Base-by-base conservation (phyloP, 1,140 invertebrate genomes). In the Micrasema longulum region DNA sequence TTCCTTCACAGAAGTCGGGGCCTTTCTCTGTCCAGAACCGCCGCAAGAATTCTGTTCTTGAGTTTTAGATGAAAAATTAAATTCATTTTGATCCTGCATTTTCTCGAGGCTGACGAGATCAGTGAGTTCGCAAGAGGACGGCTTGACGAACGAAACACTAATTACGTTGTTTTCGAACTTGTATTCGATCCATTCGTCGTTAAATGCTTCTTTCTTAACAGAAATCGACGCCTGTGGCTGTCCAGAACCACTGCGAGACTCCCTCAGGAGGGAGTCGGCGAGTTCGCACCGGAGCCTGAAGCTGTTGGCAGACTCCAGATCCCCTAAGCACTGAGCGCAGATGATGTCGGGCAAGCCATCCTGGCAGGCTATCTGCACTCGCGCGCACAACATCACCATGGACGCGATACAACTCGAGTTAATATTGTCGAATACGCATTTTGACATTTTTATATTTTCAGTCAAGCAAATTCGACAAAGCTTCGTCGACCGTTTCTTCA, bases 331-430 rank as follows among this genome's bases (percentile, higher is more conserved):
- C 2, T 31, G 22, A 10, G 23, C 55, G 52, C 67, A 69, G 22
- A 69, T 69, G 36, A 60, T 20, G n/a, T 23, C 36, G 9, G 67
- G 67, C 11, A 69, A 38, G 11, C 67, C 52, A 43, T 69, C 67
- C 4, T 26, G 10, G 20, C n/a, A 7, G 11, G 26, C 18, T n/a
- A 69, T 69, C 20, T 69, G 22, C 20, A 43, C 52, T 20, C 23
- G 12, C 11, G 67, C 20, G 36, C 50, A 57, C 18, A 23, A 14
- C 65, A 67, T 67, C 23, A 67, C 38, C 20, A 26, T 67, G 10
- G 20, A 5, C 0, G 36, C 26, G 11, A 67, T 14, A 14, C 35
- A 47, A 5, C n/a, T 41, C 4, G 4, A 11, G 12, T 35, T 5
- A 4, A 10, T 26, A 2, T 38, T 16, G 6, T 50, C 31, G 47